Evolutionary conservation across 1,140 invertebrate genomes (phyloP), one percentile per base, ranked within the genome.

Genomic region (Globodera ellingtonae): DNA sequence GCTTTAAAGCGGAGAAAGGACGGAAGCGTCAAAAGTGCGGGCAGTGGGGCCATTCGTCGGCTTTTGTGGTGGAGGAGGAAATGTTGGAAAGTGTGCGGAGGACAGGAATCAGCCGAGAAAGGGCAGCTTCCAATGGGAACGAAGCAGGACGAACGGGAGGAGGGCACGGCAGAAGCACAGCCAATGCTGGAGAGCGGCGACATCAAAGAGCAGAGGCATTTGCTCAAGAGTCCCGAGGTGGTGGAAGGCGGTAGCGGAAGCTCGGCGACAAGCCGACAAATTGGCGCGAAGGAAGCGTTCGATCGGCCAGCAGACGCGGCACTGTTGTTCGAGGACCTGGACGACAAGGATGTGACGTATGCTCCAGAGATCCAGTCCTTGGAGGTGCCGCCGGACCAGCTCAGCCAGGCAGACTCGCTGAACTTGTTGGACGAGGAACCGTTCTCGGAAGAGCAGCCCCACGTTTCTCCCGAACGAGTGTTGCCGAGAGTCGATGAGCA

Each of bases 341-440:
- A 87, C 67, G 86, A 87, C 74, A 78, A 81, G 35, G 75, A 77
- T 46, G 82, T 89, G 72, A 87, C 86, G 2, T 87, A 86, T 72
- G 86, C 86, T 8, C 86, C 86, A 3, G 86, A 87, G 75, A 87
- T 87, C 73, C 86, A 87, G 62, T 83, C 85, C 15, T 75, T 88
- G 5, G 86, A 87, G 72, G 75, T 87, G 56, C 86, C 86, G 47
- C 86, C 86, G 8, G 86, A 87, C 75, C 87, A 87, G 67, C 69
- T 87, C 73, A 89, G 87, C 70, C 87, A 89, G 73, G 59, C 75
- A 44, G 75, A 75, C 47, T 89, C 86, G 47, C 85, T 70, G 35
- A 70, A 81, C 35, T 62, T 81, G 56, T 21, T 79, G 21, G 75
- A 77, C 18, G 67, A 70, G 67, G 69, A 78, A 35, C 66, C 79